Evolutionary conservation across 1,140 invertebrate species (phyloP).

Genomic region (Diploscapter pachys): DNA sequence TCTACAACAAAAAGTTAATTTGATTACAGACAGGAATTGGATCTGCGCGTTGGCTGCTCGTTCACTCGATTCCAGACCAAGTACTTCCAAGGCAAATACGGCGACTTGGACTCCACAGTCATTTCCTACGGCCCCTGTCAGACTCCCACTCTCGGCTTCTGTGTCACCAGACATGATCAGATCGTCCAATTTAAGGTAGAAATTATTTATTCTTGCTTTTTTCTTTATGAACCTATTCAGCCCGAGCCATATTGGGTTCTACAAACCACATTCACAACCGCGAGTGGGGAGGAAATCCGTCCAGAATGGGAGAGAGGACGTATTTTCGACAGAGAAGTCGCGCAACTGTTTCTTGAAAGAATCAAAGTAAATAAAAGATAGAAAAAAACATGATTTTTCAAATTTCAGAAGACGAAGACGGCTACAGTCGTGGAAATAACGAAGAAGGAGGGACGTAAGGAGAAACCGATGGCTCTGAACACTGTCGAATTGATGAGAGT

Average conservation of each 20-base stretch:
- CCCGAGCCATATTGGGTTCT: slow-evolving; percentile 90
- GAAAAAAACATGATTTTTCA: too few species aligned
- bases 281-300: slow-evolving; percentile 59
- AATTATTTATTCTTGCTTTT: too few species aligned
- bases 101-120: slow-evolving; percentile 89
- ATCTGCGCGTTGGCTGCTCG: slow-evolving; percentile 94
- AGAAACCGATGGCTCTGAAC: slow-evolving; percentile 79
- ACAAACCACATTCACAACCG: slow-evolving; percentile 15
- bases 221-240: slow-evolving; percentile 23
- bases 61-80: slow-evolving; percentile 97
- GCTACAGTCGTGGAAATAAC: slow-evolving; percentile 23
- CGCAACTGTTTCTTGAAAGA: slow-evolving; percentile 79
- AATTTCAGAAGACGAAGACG: slow-evolving; percentile 1
- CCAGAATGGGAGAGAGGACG: slow-evolving; percentile 84
- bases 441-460: slow-evolving; percentile 49
- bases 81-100: slow-evolving; percentile 70
- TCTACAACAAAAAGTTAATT: too few species aligned
- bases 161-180: slow-evolving; percentile 94
- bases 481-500: slow-evolving; percentile 93
- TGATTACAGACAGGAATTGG: slow-evolving; percentile 75
- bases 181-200: slow-evolving; percentile 87
- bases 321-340: slow-evolving; percentile 91
- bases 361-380: slow-evolving; percentile 70
- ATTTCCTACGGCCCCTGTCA: slow-evolving; percentile 99
- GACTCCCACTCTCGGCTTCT: slow-evolving; percentile 98